phyloP scores from a whole-genome alignment of 2,888 invertebrate genomes.

The Patella pellucida region DNA sequence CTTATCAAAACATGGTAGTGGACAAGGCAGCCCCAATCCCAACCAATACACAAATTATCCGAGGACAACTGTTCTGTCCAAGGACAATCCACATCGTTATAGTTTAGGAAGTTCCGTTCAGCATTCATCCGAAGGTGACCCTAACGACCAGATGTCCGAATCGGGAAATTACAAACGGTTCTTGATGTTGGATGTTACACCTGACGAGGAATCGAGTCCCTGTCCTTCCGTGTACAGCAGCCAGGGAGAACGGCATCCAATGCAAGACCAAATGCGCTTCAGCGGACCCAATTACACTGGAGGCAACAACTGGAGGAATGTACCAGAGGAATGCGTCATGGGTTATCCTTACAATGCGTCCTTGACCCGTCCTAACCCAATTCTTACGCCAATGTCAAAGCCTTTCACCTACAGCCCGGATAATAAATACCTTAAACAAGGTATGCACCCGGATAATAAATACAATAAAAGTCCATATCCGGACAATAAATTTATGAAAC shows the following conservation, averaged over 20 bases:
- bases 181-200: conserved; percentile 45
- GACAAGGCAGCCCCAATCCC: conserved; percentile 11
- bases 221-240: conserved; percentile 27
- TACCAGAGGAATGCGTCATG: conserved; percentile 28
- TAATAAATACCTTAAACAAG: conserved; percentile 14
- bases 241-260: conserved; percentile 20
- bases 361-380: conserved; percentile 33
- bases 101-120: conserved; percentile 44
- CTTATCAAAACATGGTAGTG: conserved; percentile 23
- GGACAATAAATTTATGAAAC: conserved; percentile 3
- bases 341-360: conserved; percentile 38
- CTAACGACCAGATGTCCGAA: conserved; percentile 46
- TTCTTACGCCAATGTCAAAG: conserved; percentile 34
- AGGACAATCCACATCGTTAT: conserved; percentile 36
- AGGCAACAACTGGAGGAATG: conserved; percentile 16
- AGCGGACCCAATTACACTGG: conserved; percentile 15
- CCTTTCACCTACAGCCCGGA: conserved; percentile 31
- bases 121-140: conserved; percentile 42
- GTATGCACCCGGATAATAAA: neutral
- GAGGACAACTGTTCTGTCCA: conserved; percentile 14
- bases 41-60: conserved; percentile 19
- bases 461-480: neutral
- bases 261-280: conserved; percentile 3
- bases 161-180: conserved; percentile 49
- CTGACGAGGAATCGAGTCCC: conserved; percentile 42